These are phyloP conservation scores for Sebastes cheni DNA, from an alignment of 2,797 vertebrate species.

Conservation along the genomic window DNA sequence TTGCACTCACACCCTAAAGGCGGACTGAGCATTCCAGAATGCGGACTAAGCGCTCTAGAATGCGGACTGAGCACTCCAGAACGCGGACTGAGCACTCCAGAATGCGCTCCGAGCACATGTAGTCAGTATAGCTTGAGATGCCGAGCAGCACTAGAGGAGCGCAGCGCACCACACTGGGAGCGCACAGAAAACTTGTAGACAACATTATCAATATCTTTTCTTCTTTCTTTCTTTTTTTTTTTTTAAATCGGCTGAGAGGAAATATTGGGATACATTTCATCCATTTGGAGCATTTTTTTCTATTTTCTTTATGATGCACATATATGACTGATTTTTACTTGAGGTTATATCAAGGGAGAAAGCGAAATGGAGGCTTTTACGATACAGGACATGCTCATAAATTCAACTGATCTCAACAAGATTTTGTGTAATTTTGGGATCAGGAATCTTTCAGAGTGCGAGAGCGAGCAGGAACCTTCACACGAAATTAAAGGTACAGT, in stretches of 20 bases:
- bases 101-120: constrained; percentile 30
- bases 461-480: constrained; percentile 32
- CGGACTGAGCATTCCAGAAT: constrained; percentile 33
- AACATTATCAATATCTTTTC: not conserved
- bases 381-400: constrained; percentile 77
- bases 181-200: constrained; percentile 13
- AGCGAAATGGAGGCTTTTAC: constrained; percentile 81
- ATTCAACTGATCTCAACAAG: constrained; percentile 82
- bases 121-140: constrained; percentile 14
- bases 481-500: constrained; percentile 77
- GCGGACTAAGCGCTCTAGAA: too few species aligned
- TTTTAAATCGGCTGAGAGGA: not conserved
- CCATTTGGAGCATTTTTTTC: not conserved
- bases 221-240: not conserved
- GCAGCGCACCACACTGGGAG: constrained; percentile 15
- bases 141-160: constrained; percentile 3
- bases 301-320: not conserved
- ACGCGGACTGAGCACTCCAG: constrained; percentile 18
- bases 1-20: constrained; percentile 17
- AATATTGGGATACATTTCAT: not conserved
- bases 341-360: constrained; percentile 1
- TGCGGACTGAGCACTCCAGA: too few species aligned
- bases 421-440: constrained; percentile 81
- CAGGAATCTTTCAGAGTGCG: constrained; percentile 80
- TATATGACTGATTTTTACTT: constrained; percentile 33